A percentile compares a stretch with the other conserved stretches of the same genome.
These are phyloP conservation scores for Aplochiton taeniatus DNA, from an alignment of 2,797 vertebrate genomes.

Conservation along the genomic window DNA sequence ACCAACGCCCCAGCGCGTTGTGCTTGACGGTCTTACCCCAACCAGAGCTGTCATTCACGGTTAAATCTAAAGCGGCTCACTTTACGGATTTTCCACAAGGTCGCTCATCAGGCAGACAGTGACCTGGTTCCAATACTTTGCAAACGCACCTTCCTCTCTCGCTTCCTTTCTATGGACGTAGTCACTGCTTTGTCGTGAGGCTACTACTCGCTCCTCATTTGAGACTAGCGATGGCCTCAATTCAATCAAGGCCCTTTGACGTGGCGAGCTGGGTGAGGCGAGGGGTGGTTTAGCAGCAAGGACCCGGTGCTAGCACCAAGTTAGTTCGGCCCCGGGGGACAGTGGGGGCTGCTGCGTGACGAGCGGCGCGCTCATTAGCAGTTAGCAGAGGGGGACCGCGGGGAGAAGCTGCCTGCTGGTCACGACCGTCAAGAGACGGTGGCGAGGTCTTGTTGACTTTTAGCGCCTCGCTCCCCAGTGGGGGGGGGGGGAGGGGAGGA, in stretches of 20 bases:
- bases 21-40: conserved; percentile 43
- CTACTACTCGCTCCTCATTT: background rate
- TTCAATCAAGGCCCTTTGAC: background rate
- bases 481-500: conserved; percentile 6
- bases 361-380: background rate
- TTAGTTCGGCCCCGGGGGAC: too few species aligned
- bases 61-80: conserved; percentile 31
- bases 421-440: conserved; percentile 29
- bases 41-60: conserved; percentile 45
- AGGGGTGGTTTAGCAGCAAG: too few species aligned
- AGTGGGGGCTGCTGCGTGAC: background rate
- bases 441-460: conserved; percentile 24
- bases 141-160: conserved; percentile 16
- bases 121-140: conserved; percentile 11
- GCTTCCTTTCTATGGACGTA: too few species aligned
- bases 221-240: background rate
- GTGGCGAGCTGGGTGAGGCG: too few species aligned
- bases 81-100: conserved; percentile 38
- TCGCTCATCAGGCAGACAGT: conserved; percentile 30
- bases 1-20: conserved; percentile 15
- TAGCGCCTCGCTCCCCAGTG: conserved; percentile 7
- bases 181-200: too few species aligned
- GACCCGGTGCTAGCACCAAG: too few species aligned
- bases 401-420: conserved; percentile 11
- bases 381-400: background rate